Base-by-base conservation (phyloP, 2,888 invertebrate species). In the Dicyrtomina minuta region DNA sequence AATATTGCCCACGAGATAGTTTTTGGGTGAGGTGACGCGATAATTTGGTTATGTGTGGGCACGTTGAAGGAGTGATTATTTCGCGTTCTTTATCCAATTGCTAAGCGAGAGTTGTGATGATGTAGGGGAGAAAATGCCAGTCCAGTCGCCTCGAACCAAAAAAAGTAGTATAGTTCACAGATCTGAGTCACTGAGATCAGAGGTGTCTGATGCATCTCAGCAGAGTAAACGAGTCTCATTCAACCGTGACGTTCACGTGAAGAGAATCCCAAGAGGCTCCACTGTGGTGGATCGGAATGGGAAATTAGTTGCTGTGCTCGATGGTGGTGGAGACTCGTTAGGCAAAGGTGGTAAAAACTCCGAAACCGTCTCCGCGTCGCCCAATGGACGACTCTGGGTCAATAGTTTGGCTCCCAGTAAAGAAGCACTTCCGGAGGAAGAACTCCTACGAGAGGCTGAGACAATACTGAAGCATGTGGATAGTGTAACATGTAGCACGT, bases 231-330 rank as follows among this genome's bases (percentile, higher is more conserved):
- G 88, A 80, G 92, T 92, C 80, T 92, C 92, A 82, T 92, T 92
- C 86, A 92, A 92, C 87, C 87, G 90, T 83, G 92, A 92, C 87
- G 92, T 92, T 81, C 91, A 91, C 85, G 90, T 92, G 82, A 92
- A 92, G 84, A 86, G 92, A 85, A 92, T 92, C 85, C 74, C 74
- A n/a, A 60, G 69, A 49, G 71, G 71, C 64, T 49, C 72, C n/a
- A 62, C 73, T 43, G 70, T 68, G n/a, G 64, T 65, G n/a, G 72
- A 72, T 27, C 55, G 67, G 44, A 70, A 65, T 59, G 66, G 71
- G 15, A 67, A 71, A 61, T 67, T 70, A 46, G 61, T 70, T 39
- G 70, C 70, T n/a, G 70, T 70, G 43, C 55, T 70, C 43, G 65
- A 70, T 65, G 65, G 65, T 65, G 55, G 20, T 56, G 22, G 61